A percentile compares a stretch with the other conserved stretches of the same genome.
phyloP scores from a whole-genome alignment of 1,140 invertebrate genomes.

The Piezodorus guildinii region DNA sequence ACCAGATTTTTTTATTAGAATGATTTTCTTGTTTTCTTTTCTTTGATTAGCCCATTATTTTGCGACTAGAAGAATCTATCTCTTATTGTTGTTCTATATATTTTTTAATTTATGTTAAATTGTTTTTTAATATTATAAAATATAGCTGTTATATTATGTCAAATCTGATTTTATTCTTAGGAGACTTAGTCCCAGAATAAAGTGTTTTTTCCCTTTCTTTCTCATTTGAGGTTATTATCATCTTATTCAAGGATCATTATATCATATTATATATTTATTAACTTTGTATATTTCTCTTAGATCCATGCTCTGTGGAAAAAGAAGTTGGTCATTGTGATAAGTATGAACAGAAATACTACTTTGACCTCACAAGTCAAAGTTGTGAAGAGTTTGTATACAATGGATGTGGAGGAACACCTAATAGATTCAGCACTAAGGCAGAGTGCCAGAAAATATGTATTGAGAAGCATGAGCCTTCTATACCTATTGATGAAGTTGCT shows the following conservation, averaged over 20 bases:
- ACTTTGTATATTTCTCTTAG: conserved; percentile 30
- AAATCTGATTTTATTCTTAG: too few relatives aligned
- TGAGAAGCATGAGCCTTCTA: neutral
- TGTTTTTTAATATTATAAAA: too few relatives aligned
- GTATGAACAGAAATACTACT: conserved; percentile 58
- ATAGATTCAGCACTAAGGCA: conserved; percentile 39
- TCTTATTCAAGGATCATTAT: neutral
- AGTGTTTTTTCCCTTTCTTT: too few relatives aligned
- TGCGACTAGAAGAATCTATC: too few relatives aligned
- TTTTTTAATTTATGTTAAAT: too few relatives aligned
- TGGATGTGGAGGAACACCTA: conserved; percentile 58
- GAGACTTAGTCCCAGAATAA: too few relatives aligned
- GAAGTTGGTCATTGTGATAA: conserved; percentile 60
- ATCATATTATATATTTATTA: neutral
- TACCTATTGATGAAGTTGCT: neutral
- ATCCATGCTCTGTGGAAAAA: conserved; percentile 58
- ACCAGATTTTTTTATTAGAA: too few relatives aligned
- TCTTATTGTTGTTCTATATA: too few relatives aligned
- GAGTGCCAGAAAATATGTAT: conserved; percentile 37
- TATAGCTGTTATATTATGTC: too few relatives aligned
- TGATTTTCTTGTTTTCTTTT: too few relatives aligned
- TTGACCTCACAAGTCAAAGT: conserved; percentile 47
- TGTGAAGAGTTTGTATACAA: conserved; percentile 56
- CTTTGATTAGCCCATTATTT: too few relatives aligned
- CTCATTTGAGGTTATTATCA: neutral